phyloP scores from a whole-genome alignment of 2,888 invertebrate genomes.

The Hydroisotoma schaefferi region DNA sequence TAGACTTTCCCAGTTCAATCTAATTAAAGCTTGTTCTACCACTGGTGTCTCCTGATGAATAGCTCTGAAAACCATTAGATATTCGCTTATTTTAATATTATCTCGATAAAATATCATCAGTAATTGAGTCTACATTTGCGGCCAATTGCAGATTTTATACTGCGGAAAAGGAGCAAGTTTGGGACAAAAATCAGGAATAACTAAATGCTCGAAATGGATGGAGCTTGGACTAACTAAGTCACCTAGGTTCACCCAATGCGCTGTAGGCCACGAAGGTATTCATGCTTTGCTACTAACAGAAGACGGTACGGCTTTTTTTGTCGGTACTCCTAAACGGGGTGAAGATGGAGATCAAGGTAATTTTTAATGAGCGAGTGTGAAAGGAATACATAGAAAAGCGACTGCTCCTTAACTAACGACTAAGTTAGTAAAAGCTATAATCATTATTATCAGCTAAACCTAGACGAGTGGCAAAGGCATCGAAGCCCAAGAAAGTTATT shows the following conservation, averaged over 20 bases:
- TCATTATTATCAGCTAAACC: constrained; percentile 55
- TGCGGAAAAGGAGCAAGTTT: constrained; percentile 81
- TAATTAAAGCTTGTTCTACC: too few relatives aligned
- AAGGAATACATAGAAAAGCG: too few relatives aligned
- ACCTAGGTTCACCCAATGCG: constrained; percentile 70
- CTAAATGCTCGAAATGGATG: constrained; percentile 53
- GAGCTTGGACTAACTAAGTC: constrained; percentile 66
- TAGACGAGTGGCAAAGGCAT: constrained; percentile 81
- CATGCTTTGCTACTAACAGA: constrained; percentile 88
- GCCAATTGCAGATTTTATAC: constrained; percentile 65
- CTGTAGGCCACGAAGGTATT: constrained; percentile 89
- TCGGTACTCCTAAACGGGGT: constrained; percentile 81
- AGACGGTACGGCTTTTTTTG: constrained; percentile 84
- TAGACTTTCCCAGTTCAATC: too few relatives aligned
- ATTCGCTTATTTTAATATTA: too few relatives aligned
- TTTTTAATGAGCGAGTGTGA: too few relatives aligned
- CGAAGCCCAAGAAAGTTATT: constrained; percentile 86
- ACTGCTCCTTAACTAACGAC: not conserved
- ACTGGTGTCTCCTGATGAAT: too few relatives aligned
- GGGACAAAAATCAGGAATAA: constrained; percentile 65
- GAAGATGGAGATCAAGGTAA: constrained; percentile 84
- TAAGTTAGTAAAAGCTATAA: constrained; percentile 2
- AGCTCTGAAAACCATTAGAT: too few relatives aligned
- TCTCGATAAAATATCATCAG: too few relatives aligned
- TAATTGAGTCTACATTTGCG: not conserved